Conservation (phyloP, 1,140 invertebrate genomes). For the Cyrtorhinus lividipennis region DNA sequence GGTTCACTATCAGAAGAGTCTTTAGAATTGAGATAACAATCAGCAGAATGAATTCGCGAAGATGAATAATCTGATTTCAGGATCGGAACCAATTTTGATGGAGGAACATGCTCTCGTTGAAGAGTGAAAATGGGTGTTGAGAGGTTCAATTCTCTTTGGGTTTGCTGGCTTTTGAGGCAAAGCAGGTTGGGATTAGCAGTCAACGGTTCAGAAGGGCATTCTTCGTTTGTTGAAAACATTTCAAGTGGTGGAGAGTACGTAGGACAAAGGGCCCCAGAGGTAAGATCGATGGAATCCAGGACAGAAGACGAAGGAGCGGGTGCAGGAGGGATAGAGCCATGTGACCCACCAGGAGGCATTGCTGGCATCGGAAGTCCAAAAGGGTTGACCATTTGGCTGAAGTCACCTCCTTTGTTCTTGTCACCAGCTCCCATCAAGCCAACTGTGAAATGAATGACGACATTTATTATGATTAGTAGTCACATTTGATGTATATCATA, state of each 20-base stretch:
- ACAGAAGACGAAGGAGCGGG: neutral
- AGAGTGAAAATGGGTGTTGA: too few species aligned
- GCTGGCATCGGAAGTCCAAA: slow-evolving; percentile 1
- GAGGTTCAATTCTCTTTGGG: too few species aligned
- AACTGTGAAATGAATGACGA: neutral
- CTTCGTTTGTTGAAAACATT: neutral
- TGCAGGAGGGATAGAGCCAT: neutral
- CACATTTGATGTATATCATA: neutral
- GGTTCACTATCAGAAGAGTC: neutral
- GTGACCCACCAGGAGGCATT: neutral
- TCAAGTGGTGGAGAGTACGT: neutral
- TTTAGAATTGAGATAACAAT: too few species aligned
- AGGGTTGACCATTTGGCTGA: slow-evolving; percentile 4
- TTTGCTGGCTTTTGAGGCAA: too few species aligned
- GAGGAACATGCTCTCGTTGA: neutral
- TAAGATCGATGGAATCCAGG: too few species aligned
- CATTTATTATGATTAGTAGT: neutral
- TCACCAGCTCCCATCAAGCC: slow-evolving; percentile 4
- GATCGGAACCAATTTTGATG: neutral
- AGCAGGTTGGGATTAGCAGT: too few species aligned
- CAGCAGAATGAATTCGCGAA: too few species aligned
- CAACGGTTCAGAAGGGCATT: too few species aligned
- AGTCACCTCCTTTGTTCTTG: slow-evolving; percentile 4
- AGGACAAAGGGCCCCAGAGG: too few species aligned
- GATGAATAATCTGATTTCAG: neutral